Conservation (phyloP, 2,113 vertebrate species). For the Ramphastos sulfuratus region DNA sequence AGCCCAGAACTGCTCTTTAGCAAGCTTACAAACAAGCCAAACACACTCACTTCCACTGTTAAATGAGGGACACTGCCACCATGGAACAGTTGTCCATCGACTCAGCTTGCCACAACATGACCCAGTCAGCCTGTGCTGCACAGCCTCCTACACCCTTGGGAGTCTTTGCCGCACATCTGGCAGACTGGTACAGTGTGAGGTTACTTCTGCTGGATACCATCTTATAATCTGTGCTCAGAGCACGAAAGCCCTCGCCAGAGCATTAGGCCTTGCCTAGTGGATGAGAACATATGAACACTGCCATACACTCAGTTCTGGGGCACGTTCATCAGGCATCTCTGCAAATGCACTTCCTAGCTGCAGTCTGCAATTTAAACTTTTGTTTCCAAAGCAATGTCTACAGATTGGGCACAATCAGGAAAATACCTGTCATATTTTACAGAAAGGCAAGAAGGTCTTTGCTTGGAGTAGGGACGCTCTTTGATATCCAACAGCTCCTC, state of each 20-base stretch:
- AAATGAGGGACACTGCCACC: neutral
- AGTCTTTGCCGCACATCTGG: neutral
- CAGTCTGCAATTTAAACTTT: neutral
- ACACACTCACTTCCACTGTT: neutral
- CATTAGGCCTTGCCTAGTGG: neutral
- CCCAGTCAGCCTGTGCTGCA: neutral
- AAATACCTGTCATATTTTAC: conserved; percentile 97
- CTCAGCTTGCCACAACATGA: neutral
- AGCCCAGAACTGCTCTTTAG: neutral
- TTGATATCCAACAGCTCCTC: conserved; percentile 96
- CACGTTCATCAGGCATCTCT: fast-evolving
- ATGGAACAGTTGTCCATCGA: neutral
- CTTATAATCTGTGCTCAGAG: neutral
- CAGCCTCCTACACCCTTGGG: neutral
- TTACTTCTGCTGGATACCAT: neutral
- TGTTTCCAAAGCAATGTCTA: neutral
- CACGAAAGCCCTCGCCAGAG: neutral
- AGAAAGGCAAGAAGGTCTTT: conserved; percentile 92
- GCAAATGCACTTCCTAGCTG: neutral
- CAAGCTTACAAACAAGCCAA: neutral
- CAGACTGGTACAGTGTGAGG: neutral
- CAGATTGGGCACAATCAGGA: neutral
- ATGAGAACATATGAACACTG: neutral
- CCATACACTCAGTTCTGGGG: neutral
- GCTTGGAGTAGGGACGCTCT: conserved; percentile 90